phyloP scores from a whole-genome alignment of 2,113 vertebrate genomes.

The Sphaerodactylus townsendi region DNA sequence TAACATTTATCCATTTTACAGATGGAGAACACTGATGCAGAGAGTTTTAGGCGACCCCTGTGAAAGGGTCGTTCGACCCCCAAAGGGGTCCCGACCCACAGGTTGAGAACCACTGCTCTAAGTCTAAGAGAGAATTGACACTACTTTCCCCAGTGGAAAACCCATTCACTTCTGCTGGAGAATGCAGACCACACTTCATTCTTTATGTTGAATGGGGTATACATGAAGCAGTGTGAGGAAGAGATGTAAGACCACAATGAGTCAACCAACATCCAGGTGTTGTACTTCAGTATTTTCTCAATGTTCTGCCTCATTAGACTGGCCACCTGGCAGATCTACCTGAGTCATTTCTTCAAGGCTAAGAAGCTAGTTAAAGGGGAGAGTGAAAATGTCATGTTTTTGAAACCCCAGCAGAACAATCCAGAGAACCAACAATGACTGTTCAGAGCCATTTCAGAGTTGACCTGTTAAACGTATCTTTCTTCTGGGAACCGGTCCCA shows the following conservation, averaged over 20 bases:
- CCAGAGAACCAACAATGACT: conserved; percentile 17
- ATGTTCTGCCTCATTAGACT: conserved; percentile 98
- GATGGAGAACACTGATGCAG: too few relatives aligned
- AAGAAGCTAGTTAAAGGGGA: conserved; percentile 92
- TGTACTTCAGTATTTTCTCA: conserved; percentile 99
- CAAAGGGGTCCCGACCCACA: too few relatives aligned
- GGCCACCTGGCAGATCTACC: conserved; percentile 98
- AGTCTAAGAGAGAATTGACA: too few relatives aligned
- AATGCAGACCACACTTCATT: too few relatives aligned
- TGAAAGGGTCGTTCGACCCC: too few relatives aligned
- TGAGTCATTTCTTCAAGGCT: conserved; percentile 98
- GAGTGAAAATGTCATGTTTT: conserved; percentile 58
- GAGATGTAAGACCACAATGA: conserved; percentile 99
- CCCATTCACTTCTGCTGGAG: too few relatives aligned
- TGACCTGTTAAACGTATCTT: conserved; percentile 58
- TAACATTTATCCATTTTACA: too few relatives aligned
- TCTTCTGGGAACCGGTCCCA: conserved; percentile 63
- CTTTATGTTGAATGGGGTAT: too few relatives aligned
- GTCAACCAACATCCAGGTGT: conserved; percentile 94
- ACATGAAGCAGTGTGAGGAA: conserved; percentile 98
- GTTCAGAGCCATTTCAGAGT: conserved; percentile 48
- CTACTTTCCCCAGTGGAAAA: too few relatives aligned
- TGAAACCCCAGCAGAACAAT: conserved; percentile 7
- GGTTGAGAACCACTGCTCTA: too few relatives aligned
- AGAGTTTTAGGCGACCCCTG: too few relatives aligned